phyloP scores from a whole-genome alignment of 1,140 invertebrate genomes.

The Caerostris extrusa region DNA sequence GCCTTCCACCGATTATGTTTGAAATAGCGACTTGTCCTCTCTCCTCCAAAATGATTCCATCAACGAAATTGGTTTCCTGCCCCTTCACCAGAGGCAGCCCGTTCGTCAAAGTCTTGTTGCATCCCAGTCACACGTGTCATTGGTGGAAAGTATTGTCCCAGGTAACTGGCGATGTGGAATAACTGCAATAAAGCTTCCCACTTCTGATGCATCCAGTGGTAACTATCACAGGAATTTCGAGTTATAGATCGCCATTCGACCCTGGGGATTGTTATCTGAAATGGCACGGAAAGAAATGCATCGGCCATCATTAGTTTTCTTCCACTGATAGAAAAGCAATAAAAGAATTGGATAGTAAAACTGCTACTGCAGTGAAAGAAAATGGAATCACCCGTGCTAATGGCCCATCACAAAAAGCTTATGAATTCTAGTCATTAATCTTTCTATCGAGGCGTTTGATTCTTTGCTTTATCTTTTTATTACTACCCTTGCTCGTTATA shows the following conservation, averaged over 20 bases:
- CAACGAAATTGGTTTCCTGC: background rate
- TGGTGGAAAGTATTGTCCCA: background rate
- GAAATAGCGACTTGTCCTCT: too few species aligned
- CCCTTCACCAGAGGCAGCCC: background rate
- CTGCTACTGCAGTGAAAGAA: background rate
- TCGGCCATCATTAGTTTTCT: conserved; percentile 35
- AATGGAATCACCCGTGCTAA: conserved; percentile 63
- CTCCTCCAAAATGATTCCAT: background rate
- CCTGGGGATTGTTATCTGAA: background rate
- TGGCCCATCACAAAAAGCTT: conserved; percentile 63
- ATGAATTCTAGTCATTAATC: conserved; percentile 61
- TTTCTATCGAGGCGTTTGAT: conserved; percentile 15
- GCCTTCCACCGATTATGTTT: too few species aligned
- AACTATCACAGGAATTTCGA: conserved; percentile 7
- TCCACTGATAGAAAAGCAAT: background rate
- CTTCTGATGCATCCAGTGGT: background rate
- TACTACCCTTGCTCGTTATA: too few species aligned
- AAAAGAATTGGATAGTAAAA: conserved; percentile 3
- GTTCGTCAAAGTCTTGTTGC: background rate
- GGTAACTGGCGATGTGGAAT: conserved; percentile 13
- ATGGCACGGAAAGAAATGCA: conserved; percentile 14
- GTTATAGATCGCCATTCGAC: conserved; percentile 54
- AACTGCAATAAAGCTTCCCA: background rate
- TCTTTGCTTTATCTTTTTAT: background rate
- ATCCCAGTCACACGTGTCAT: background rate